Evolutionary conservation across 2,888 invertebrate genomes (phyloP).

Genomic region (Eupithecia pulchellata): DNA sequence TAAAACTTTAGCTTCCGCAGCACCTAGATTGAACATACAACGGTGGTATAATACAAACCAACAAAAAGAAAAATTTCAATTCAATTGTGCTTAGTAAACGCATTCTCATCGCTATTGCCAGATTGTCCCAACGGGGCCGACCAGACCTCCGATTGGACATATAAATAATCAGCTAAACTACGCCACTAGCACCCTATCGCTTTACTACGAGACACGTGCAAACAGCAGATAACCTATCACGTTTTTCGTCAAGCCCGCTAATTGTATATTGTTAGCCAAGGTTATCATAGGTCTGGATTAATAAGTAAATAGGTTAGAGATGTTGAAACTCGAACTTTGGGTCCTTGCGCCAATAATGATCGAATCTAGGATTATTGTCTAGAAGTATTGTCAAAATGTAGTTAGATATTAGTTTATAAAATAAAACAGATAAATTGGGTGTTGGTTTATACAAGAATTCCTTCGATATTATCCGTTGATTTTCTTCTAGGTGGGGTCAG

Average conservation of each 20-base stretch:
- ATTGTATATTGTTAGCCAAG: background rate
- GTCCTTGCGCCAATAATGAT: background rate
- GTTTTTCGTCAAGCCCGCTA: background rate
- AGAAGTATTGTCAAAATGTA: too few species aligned
- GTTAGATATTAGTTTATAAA: too few species aligned
- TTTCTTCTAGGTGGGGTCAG: background rate
- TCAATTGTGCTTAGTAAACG: background rate
- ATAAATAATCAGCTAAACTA: slow-evolving; percentile 1
- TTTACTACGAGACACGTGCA: slow-evolving; percentile 2
- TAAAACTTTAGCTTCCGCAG: background rate
- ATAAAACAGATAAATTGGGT: too few species aligned
- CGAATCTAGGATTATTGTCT: background rate
- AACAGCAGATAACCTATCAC: background rate
- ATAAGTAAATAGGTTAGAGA: background rate
- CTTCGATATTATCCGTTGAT: background rate
- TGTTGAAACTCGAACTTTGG: background rate
- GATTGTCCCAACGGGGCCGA: background rate
- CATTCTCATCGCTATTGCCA: background rate
- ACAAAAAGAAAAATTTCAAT: background rate
- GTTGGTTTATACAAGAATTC: too few species aligned
- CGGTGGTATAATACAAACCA: too few species aligned
- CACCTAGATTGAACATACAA: background rate
- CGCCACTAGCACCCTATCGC: slow-evolving; percentile 1
- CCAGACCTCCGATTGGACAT: background rate
- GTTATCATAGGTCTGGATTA: background rate